Base-by-base conservation (phyloP, 2,113 vertebrate species). In the Nerophis lumbriciformis region DNA sequence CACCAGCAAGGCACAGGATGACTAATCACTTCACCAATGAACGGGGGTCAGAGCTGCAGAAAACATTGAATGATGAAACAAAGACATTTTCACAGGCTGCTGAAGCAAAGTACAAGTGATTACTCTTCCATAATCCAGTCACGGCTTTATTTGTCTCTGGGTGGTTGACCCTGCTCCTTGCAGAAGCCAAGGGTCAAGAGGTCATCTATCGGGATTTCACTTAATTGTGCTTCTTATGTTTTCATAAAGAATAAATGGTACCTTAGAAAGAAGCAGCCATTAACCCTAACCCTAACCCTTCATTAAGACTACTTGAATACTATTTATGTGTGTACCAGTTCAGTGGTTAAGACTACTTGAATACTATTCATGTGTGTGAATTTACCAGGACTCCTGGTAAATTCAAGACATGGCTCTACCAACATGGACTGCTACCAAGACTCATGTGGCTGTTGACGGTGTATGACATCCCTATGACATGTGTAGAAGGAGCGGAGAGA, bases 41-140 rank as follows among this genome's bases (percentile, higher is more conserved):
- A 61, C 63, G 14, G 36, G 63, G 48, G 53, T 56, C 28, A 69
- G 42, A 63, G 51, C 48, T 63, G 77, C 48, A 61, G 61, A 64
- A 63, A 35, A 13, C 51, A 63, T 76, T 80, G 71, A 72, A 80
- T 81, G 62, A 78, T 52, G 49, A 36, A 36, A 37, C 36, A n/a
- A 47, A 59, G 56, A 42, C 35, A 47, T 11, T 42, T 39, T 35
- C 57, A 51, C 16, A 52, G 53, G 38, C 21, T 8, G 61, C 57
- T 63, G 19, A 66, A 47, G 50, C 15, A 59, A 70, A 73, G 55
- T 64, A 56, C 49, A 72, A 38, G 9, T 59, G 61, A 65, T 72
- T 71, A 64, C 35, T 64, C 28, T 54, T 59, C 0, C 37, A 45
- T 58, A 28, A 48, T 63, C 71, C 63, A 67, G 57, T 28, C n/a